These are phyloP conservation scores for Danaus chrysippus DNA, from an alignment of 2,888 invertebrate species.

Conservation along the genomic window DNA sequence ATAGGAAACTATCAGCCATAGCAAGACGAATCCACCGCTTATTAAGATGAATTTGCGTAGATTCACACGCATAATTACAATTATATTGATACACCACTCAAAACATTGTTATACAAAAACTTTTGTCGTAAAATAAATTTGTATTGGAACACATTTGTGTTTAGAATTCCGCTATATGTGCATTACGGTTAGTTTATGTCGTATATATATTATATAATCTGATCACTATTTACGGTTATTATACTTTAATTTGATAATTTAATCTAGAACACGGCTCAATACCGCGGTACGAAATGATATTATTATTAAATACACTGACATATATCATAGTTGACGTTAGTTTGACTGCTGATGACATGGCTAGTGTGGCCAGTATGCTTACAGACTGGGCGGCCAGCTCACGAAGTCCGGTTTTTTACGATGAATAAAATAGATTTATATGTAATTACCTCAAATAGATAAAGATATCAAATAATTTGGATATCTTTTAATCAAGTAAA, in stretches of 20 bases:
- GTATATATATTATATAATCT: neutral
- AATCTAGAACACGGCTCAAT: neutral
- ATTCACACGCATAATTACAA: slow-evolving; percentile 63
- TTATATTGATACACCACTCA: slow-evolving; percentile 3
- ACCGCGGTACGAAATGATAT: slow-evolving; percentile 3
- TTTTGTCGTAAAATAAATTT: neutral
- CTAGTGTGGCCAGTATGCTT: slow-evolving; percentile 4
- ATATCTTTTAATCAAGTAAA: too few relatives aligned
- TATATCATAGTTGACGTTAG: neutral
- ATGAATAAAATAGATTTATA: too few relatives aligned
- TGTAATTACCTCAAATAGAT: too few relatives aligned
- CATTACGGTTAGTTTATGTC: neutral
- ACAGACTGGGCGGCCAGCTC: neutral
- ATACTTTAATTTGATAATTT: neutral
- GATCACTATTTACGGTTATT: neutral
- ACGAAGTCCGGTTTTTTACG: neutral
- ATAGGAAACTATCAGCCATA: slow-evolving; percentile 58
- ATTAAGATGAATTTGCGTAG: slow-evolving; percentile 50
- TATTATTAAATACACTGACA: slow-evolving; percentile 5
- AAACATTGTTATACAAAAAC: neutral
- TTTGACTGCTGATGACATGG: neutral
- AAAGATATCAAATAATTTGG: too few relatives aligned
- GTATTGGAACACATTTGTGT: neutral
- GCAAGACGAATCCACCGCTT: slow-evolving; percentile 40
- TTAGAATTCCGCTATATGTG: neutral